Evolutionary conservation across 1,140 invertebrate species (phyloP), one percentile per base, ranked within the genome.

Genomic region (Subanguina moxae): DNA sequence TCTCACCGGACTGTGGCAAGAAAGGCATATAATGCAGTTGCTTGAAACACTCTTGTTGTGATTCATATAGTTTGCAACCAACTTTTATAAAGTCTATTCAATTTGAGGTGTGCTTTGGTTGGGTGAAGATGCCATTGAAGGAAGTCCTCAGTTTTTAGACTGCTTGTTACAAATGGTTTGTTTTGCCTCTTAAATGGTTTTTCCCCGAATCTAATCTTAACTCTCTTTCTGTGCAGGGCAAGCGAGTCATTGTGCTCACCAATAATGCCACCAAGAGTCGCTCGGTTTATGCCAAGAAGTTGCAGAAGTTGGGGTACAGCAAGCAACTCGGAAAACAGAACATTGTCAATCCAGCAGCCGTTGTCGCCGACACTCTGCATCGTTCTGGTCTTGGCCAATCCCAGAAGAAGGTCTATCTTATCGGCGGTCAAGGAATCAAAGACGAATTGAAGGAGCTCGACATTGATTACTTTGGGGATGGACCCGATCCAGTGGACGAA

Each of bases 361-460:
- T 80, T 15, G 78, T 78, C 42, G 78, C 78, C 8, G 78, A 80
- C 63, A 58, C 67, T 9, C 67, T 80, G 19, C 57, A 71, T 19
- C 76, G 69, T 19, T n/a, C 68, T 38, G 78, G 81, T n/a, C 17
- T 80, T 23, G 13, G 23, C 17, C 57, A 71, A 13, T 38, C 43
- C 7, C 21, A 66, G 23, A 82, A 82, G 61, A 81, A 82, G 59
- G 78, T 80, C n/a, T 80, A 80, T 58, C 38, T 80, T 28, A 82
- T 80, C 23, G 83, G 83, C 1, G 73, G 72, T 57, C 73, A 76
- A 59, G 84, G 83, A 0, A 76, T 85, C 64, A 69, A 74, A 19
- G 76, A 82, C 46, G 84, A 85, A 72, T 68, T 85, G 56, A 73
- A 76, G 43, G 64, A 82, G 32, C 30, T 80, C 17, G 79, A 5